A percentile compares a stretch with the other conserved stretches of the same genome.
Conservation (phyloP, 2,888 invertebrate genomes). For the Troides helena region DNA sequence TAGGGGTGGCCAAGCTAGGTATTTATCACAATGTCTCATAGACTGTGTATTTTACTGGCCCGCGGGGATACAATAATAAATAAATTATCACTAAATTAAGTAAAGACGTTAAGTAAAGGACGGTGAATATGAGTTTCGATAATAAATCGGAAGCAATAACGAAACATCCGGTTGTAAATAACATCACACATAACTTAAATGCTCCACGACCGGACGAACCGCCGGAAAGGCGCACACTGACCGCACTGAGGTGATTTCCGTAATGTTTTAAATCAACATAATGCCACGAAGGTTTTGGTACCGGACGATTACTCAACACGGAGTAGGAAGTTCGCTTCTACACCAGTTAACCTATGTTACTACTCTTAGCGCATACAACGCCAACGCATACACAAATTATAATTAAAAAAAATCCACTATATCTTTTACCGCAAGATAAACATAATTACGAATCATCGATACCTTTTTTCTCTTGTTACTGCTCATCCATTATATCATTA, state of each 20-base stretch:
- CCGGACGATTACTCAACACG: conserved; percentile 52
- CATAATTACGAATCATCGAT: conserved; percentile 4
- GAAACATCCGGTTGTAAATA: conserved; percentile 55
- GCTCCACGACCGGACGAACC: conserved; percentile 46
- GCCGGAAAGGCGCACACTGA: conserved; percentile 49
- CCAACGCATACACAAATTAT: conserved; percentile 10
- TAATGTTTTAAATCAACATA: conserved; percentile 52
- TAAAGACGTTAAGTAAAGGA: conserved; percentile 74
- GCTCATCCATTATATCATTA: conserved; percentile 22
- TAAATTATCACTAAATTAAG: conserved; percentile 76
- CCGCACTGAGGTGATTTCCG: conserved; percentile 55
- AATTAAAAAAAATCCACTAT: conserved; percentile 14
- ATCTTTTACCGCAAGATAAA: conserved; percentile 10
- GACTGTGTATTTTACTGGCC: conserved; percentile 76
- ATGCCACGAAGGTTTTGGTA: conserved; percentile 62
- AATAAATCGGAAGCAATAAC: conserved; percentile 50
- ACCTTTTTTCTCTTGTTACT: conserved; percentile 25
- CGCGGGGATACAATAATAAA: conserved; percentile 67
- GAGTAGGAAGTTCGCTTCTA: conserved; percentile 45
- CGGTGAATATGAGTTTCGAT: conserved; percentile 53
- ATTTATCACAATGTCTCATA: conserved; percentile 77
- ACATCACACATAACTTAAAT: conserved; percentile 57
- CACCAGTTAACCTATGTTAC: conserved; percentile 19
- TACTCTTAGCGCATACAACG: conserved; percentile 21
- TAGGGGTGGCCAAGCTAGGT: conserved; percentile 58